phyloP scores from a whole-genome alignment of 2,797 vertebrate species.

The Danio aesculapii region DNA sequence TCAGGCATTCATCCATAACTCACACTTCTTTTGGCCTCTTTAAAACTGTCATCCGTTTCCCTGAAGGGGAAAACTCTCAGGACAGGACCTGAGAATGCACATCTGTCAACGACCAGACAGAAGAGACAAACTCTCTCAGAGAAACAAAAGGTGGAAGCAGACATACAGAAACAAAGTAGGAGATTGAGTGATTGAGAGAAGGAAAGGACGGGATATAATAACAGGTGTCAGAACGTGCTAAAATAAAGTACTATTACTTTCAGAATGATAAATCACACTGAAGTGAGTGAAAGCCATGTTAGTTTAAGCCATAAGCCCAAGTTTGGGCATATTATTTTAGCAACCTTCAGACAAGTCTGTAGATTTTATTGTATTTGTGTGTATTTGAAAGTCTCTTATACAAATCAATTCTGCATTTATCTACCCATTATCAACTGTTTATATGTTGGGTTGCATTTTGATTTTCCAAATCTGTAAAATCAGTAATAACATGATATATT shows the following conservation, averaged over 20 bases:
- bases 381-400: background rate
- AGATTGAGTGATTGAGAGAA: background rate
- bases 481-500: too few relatives aligned
- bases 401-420: background rate
- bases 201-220: background rate
- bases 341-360: background rate
- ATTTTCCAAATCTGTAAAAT: too few relatives aligned
- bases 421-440: too few relatives aligned
- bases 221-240: background rate
- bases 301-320: background rate
- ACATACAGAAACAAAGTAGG: background rate
- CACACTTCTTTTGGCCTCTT: slow-evolving; percentile 22
- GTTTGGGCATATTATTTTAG: background rate
- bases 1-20: slow-evolving; percentile 40
- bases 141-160: slow-evolving; percentile 22
- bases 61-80: slow-evolving; percentile 41
- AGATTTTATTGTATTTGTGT: background rate
- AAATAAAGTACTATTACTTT: background rate
- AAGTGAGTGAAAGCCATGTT: background rate
- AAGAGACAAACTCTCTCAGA: slow-evolving; percentile 11
- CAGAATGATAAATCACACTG: background rate
- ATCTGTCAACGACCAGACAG: slow-evolving; percentile 49
- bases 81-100: slow-evolving; percentile 48
- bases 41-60: slow-evolving; percentile 17
- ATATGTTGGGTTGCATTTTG: too few relatives aligned